Base-by-base conservation (phyloP, 2,113 vertebrate genomes). In the Gracilinanus agilis region DNA sequence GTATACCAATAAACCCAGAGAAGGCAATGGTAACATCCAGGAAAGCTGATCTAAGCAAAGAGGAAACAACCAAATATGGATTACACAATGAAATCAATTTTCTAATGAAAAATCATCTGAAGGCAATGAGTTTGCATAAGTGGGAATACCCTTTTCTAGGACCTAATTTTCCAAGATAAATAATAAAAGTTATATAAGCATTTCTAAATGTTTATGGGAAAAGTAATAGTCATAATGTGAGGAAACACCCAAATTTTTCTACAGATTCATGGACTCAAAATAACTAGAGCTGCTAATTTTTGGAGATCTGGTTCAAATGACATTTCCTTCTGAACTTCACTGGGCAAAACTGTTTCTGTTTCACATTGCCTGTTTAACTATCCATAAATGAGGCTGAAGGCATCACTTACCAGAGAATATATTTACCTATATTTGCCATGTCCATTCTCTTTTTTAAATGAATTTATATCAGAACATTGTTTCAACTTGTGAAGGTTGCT, bases 221-320 rank as follows among this genome's bases (percentile, higher is more conserved):
- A 90, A 56, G 90, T 49, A 90, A 53, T 7, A 95, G 89, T 95
- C 95, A 95, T 7, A 3, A 54, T 34, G 53, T 94, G 94, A 95
- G 96, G 93, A 98, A 97, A 91, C 93, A 96, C 96, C 54, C 89
- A 54, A 95, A 96, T 92, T 96, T 97, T 95, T 97, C 88, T 91
- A 40, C 11, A 94, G 93, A 94, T 94, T 95, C 95, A 96, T 44
- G 90, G 56, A 93, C 95, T 95, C 93, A 90, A n/a, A 93, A 92
- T 90, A 58, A 92, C 90, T 92, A 92, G 89, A 93, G 90, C 94
- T 92, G 93, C 90, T 97, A 92, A 96, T 96, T 96, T 96, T 24
- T 9, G 95, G 91, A 96, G 95, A 44, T 21, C 55, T 56, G 34
- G 34, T 94, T 97, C 95, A 55, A 93, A 89, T 58, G 95, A 89